These are phyloP conservation scores for Eubucco bourcierii DNA, from an alignment of 2,113 vertebrate genomes.

Conservation along the genomic window DNA sequence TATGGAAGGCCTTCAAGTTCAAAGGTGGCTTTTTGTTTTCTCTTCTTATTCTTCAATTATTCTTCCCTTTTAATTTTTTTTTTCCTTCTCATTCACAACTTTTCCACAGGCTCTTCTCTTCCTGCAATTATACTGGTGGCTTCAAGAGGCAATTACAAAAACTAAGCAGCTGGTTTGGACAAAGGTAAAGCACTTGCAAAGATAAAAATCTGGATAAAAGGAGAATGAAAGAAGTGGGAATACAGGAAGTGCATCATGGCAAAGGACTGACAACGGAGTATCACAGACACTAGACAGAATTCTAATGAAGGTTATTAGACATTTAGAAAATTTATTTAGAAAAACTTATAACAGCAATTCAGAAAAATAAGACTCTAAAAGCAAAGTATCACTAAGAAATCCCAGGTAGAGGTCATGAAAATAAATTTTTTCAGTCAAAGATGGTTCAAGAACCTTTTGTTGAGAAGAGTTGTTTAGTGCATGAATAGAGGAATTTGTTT, in stretches of 20 bases:
- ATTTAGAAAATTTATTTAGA: too few species aligned
- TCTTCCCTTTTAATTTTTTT: background rate
- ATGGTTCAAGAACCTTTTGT: background rate
- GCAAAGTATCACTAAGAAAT: background rate
- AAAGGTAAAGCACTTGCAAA: background rate
- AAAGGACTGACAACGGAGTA: background rate
- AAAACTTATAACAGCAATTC: too few species aligned
- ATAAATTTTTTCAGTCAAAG: background rate
- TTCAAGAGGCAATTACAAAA: background rate
- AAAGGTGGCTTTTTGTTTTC: background rate
- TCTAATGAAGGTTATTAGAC: background rate
- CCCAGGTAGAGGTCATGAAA: background rate
- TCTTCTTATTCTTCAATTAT: background rate
- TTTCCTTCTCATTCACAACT: background rate
- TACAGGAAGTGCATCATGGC: background rate
- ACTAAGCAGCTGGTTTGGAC: background rate
- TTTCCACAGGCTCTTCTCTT: background rate
- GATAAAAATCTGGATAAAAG: background rate
- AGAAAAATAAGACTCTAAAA: background rate
- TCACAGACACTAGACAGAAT: background rate
- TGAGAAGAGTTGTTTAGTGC: background rate
- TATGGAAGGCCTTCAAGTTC: background rate
- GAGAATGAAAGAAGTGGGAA: background rate
- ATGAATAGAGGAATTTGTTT: accelerated
- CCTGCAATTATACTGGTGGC: background rate